Conservation (phyloP, 1,140 invertebrate genomes). For the Caenorhabditis latens region DNA sequence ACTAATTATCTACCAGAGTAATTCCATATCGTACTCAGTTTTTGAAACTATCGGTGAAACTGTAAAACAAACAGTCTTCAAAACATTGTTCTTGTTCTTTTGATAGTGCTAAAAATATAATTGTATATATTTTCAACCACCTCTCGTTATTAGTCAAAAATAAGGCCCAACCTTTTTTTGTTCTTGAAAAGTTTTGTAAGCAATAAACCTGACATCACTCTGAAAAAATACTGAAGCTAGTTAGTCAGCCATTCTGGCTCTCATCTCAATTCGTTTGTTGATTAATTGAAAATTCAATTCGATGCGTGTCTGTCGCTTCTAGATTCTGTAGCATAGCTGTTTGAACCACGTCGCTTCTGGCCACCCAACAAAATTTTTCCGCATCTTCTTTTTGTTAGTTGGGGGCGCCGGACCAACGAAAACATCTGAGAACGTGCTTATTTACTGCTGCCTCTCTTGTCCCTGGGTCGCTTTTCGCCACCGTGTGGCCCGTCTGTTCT, state of each 20-base stretch:
- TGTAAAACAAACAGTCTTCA: too few species aligned
- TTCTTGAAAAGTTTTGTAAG: not conserved
- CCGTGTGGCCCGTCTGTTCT: conserved; percentile 31
- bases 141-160: too few species aligned
- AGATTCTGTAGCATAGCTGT: not conserved
- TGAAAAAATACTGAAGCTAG: not conserved
- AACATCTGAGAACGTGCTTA: conserved; percentile 49
- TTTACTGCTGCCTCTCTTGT: conserved; percentile 25
- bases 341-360: not conserved
- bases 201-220: not conserved
- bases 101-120: too few species aligned
- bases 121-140: too few species aligned
- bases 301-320: conserved; percentile 10
- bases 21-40: too few species aligned
- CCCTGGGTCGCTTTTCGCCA: conserved; percentile 47
- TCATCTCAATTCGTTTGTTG: conserved; percentile 29
- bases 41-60: too few species aligned
- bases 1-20: too few species aligned
- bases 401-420: not conserved
- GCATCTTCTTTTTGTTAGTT: not conserved
- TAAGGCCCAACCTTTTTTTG: not conserved
- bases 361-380: not conserved
- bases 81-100: too few species aligned
- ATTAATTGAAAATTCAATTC: conserved; percentile 52
- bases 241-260: not conserved